phyloP scores from a whole-genome alignment of 2,113 vertebrate genomes.

The Alces alces region DNA sequence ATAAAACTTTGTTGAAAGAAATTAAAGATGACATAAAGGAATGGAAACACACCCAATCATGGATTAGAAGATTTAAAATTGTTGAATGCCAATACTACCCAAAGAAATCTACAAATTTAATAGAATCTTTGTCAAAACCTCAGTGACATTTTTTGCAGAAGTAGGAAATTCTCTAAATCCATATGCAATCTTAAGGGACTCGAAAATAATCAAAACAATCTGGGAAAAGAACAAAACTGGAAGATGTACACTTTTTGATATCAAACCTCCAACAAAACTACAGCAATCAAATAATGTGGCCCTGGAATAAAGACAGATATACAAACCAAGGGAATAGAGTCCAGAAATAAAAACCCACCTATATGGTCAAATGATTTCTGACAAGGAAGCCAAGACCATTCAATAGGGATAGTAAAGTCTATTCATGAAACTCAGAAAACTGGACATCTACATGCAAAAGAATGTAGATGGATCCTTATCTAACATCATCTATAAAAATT shows the following conservation, averaged over 20 bases:
- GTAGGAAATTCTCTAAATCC: background rate
- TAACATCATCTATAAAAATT: background rate
- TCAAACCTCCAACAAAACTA: background rate
- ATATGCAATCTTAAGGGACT: background rate
- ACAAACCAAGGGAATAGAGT: background rate
- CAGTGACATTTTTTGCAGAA: background rate
- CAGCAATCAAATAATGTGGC: background rate
- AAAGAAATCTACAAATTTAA: background rate
- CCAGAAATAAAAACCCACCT: background rate
- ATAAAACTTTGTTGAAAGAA: background rate
- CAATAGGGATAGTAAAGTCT: background rate
- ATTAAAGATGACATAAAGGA: background rate
- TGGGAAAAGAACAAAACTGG: background rate
- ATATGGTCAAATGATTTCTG: background rate
- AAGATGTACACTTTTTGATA: background rate
- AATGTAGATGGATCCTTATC: background rate
- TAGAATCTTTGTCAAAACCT: background rate
- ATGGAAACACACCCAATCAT: background rate
- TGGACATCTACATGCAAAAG: background rate
- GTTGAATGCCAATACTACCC: background rate
- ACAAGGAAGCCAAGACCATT: background rate
- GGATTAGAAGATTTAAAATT: background rate
- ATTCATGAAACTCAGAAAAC: background rate
- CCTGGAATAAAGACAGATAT: background rate
- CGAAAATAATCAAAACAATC: background rate